phyloP scores from a whole-genome alignment of 1,140 invertebrate genomes.

The Leptinotarsa texana region DNA sequence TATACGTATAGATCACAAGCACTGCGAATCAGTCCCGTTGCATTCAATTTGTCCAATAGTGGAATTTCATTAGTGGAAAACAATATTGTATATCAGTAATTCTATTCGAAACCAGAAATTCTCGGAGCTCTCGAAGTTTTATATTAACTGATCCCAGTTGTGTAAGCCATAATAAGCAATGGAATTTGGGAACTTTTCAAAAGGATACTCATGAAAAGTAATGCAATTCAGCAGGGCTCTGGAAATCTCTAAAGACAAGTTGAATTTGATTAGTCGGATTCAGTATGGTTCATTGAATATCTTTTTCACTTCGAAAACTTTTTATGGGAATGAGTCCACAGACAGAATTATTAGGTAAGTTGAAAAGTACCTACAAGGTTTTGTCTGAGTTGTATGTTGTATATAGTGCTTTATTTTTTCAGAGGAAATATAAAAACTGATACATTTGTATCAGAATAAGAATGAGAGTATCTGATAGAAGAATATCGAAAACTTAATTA shows the following conservation, averaged over 20 bases:
- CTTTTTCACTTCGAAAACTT: constrained; percentile 5
- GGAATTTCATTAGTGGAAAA: too few species aligned
- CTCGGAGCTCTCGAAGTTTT: neutral
- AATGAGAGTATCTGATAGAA: too few species aligned
- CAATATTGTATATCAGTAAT: neutral
- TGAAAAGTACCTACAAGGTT: too few species aligned
- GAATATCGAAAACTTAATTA: too few species aligned
- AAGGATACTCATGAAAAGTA: constrained; percentile 4
- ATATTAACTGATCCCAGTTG: constrained; percentile 17
- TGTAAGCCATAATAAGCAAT: neutral
- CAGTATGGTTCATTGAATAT: constrained; percentile 7
- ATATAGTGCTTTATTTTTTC: too few species aligned
- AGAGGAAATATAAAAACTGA: too few species aligned
- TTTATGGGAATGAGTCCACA: neutral
- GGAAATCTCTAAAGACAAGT: constrained; percentile 16
- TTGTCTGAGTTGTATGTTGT: too few species aligned
- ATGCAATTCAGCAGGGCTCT: neutral
- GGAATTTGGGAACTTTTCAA: neutral
- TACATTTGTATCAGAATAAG: too few species aligned
- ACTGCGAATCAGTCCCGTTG: too few species aligned
- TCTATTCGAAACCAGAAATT: neutral
- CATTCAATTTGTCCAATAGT: too few species aligned
- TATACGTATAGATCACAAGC: too few species aligned
- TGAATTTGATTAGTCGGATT: constrained; percentile 9
- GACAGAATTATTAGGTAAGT: neutral